phyloP scores from a whole-genome alignment of 2,797 vertebrate genomes.

The Artibeus lituratus region DNA sequence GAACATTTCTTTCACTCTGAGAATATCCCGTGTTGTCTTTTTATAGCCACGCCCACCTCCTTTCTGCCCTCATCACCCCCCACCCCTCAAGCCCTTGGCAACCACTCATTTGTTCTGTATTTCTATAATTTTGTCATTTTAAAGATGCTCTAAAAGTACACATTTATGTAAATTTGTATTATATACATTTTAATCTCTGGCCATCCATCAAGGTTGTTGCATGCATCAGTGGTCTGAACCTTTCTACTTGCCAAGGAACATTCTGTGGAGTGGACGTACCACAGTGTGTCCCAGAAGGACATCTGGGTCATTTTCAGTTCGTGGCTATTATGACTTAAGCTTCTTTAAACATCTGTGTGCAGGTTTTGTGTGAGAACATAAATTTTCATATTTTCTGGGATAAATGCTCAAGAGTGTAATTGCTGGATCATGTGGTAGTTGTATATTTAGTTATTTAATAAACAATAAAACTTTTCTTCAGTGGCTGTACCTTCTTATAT shows the following conservation, averaged over 20 bases:
- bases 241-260: not conserved
- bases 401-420: not conserved
- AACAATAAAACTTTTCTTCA: not conserved
- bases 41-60: not conserved
- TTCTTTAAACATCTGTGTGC: not conserved
- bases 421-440: not conserved
- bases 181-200: not conserved
- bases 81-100: not conserved
- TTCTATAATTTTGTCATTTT: not conserved
- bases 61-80: not conserved
- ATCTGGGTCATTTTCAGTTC: not conserved
- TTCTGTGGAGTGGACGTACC: not conserved
- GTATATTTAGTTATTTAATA: not conserved
- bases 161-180: not conserved
- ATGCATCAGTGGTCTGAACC: not conserved
- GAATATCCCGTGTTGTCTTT: not conserved
- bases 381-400: not conserved
- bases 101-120: not conserved
- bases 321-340: not conserved
- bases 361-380: not conserved
- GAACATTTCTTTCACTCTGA: not conserved
- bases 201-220: not conserved
- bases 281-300: not conserved
- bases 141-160: not conserved
- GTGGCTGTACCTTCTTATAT: not conserved